Evolutionary conservation across 2,113 vertebrate species (phyloP).

Genomic region (Melanotaenia duboulayi): DNA sequence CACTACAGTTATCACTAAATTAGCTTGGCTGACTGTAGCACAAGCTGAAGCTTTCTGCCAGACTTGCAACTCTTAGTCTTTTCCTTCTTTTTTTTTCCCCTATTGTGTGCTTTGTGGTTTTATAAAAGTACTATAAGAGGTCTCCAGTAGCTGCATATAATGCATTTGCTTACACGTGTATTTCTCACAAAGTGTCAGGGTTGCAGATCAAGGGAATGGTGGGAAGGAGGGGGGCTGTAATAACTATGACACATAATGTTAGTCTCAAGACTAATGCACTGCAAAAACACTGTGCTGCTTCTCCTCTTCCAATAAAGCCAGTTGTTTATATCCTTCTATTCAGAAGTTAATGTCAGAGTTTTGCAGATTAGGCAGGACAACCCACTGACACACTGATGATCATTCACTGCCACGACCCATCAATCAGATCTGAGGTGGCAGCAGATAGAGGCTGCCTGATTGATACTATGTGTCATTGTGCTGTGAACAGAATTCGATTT

Average conservation of each 20-base stretch:
- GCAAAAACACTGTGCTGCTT: slow-evolving; percentile 7
- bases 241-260: slow-evolving; percentile 44
- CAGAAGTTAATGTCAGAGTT: slow-evolving; percentile 47
- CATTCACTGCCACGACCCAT: slow-evolving; percentile 73
- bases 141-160: slow-evolving; percentile 59
- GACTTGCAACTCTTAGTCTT: slow-evolving; percentile 71
- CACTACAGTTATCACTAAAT: slow-evolving; percentile 56
- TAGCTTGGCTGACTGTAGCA: slow-evolving; percentile 71
- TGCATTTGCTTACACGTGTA: slow-evolving; percentile 74
- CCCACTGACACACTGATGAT: slow-evolving; percentile 59
- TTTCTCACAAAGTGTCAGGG: slow-evolving; percentile 71
- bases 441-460: slow-evolving; percentile 62
- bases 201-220: slow-evolving; percentile 56
- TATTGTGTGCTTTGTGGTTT: slow-evolving; percentile 72
- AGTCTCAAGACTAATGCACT: slow-evolving; percentile 31
- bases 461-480: slow-evolving; percentile 74
- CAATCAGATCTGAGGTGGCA: slow-evolving; percentile 65
- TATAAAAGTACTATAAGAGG: slow-evolving; percentile 69
- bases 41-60: slow-evolving; percentile 77
- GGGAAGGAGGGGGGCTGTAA: slow-evolving; percentile 14
- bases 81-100: slow-evolving; percentile 54
- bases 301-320: slow-evolving; percentile 20
- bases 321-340: slow-evolving; percentile 29
- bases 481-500: slow-evolving; percentile 72
- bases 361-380: slow-evolving; percentile 53